Conservation (phyloP, 2,797 vertebrate species). For the Pangasius larnaudii region DNA sequence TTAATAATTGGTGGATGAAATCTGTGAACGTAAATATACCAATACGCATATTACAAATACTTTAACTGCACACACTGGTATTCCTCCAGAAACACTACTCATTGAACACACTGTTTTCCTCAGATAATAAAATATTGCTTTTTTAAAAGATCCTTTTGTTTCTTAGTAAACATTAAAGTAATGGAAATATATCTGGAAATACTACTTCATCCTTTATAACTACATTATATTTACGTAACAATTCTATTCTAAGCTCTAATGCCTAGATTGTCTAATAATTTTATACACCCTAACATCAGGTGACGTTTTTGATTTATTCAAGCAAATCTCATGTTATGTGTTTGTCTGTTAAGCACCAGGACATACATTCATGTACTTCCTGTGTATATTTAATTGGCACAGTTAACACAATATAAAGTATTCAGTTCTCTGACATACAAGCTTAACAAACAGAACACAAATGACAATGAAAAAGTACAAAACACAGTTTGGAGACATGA, state of each 20-base stretch:
- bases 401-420: slow-evolving; percentile 83
- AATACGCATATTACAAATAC: background rate
- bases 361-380: slow-evolving; percentile 51
- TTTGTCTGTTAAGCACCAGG: slow-evolving; percentile 9
- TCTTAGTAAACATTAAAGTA: background rate
- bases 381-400: slow-evolving; percentile 85
- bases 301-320: background rate
- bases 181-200: background rate
- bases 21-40: background rate
- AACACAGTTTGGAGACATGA: slow-evolving; percentile 74
- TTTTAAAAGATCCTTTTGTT: background rate
- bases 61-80: background rate
- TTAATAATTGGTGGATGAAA: background rate
- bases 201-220: background rate
- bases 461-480: slow-evolving; percentile 75
- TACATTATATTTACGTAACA: background rate
- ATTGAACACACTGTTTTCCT: background rate
- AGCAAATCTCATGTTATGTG: background rate
- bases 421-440: slow-evolving; percentile 82
- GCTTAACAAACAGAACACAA: slow-evolving; percentile 76
- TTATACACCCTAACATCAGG: background rate
- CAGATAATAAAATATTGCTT: background rate
- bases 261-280: background rate
- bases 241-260: background rate
- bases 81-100: background rate